These are phyloP conservation scores for Batillaria attramentaria DNA, from an alignment of 1,140 invertebrate species.

Conservation along the genomic window DNA sequence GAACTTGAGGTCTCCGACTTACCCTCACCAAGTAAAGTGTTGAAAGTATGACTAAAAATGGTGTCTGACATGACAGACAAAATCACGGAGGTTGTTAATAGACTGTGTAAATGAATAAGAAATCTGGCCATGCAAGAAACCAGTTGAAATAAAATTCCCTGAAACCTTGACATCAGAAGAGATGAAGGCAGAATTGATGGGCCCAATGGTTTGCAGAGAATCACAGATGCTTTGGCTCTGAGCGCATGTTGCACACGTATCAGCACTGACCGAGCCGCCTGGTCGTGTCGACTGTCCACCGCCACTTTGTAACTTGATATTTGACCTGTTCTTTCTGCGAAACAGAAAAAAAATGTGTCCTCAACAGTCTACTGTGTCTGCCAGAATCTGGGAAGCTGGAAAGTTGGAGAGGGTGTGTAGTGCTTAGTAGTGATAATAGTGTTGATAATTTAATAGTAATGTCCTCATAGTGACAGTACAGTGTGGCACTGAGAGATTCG, in stretches of 20 bases:
- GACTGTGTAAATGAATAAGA: neutral
- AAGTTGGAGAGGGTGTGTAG: neutral
- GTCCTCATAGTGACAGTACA: neutral
- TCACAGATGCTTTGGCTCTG: neutral
- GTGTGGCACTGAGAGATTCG: no score
- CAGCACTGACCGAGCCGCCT: constrained; percentile 2
- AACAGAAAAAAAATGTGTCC: neutral
- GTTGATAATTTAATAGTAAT: neutral
- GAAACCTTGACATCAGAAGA: constrained; percentile 5
- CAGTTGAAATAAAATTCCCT: neutral
- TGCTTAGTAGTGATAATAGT: neutral
- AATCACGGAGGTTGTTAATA: neutral
- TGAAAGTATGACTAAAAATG: neutral
- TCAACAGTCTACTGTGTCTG: no score
- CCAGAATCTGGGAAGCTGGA: neutral
- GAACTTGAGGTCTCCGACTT: no score
- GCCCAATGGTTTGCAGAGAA: neutral
- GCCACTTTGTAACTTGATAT: neutral
- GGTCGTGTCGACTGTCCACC: neutral
- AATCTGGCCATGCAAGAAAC: neutral
- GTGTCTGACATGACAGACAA: neutral
- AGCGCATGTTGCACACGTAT: neutral
- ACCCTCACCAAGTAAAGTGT: no score
- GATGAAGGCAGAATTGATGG: neutral
- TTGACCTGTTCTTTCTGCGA: neutral